Evolutionary conservation across 2,888 invertebrate species (phyloP), one percentile per base, ranked within the genome.

Genomic region (Erebia epiphron): DNA sequence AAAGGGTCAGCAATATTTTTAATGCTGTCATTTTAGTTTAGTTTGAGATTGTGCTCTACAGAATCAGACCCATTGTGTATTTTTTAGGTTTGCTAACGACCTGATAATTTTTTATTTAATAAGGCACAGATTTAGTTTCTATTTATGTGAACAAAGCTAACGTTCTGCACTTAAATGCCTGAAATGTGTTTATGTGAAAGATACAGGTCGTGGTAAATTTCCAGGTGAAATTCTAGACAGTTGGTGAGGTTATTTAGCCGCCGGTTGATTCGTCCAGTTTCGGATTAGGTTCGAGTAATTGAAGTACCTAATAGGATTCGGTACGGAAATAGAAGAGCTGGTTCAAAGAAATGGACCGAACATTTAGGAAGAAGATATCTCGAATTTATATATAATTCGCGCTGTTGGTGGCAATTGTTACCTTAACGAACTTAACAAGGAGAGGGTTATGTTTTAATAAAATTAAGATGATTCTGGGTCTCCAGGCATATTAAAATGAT

Each of bases 221-320:
- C 21, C 62, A 62, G 49, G 62, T 62, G 46, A 46, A 62, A 62
- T 49, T 52, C 52, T 26, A 62, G 50, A 52, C 52, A 35, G 52
- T 52, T 52, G 52, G 21, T 50, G n/a, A 63, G 52, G 52, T 46
- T 61, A 61, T 62, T 61, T 46, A 61, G 18, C 46, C 49, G 18
- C 46, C 49, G 62, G 9, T 49, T 49, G 49, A 62, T 62, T 21
- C 8, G 7, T 18, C 62, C 21, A 49, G 21, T 1, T 62, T 49
- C 62, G 21, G 62, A 62, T 62, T 62, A 62, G 62, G 49, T 49
- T 62, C 49, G 9, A 62, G 62, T 62, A 62, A 62, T 64, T 52
- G 64, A 64, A 64, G 50, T 41, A n/a, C n/a, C n/a, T n/a, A 64
- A 62, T 62, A 16, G 41, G 35, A 64, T 64, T 18, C 41, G 16